A percentile compares a stretch with the other conserved stretches of the same genome.
Evolutionary conservation across 2,797 vertebrate species (phyloP).

Genomic region (Onychomys leucogaster): DNA sequence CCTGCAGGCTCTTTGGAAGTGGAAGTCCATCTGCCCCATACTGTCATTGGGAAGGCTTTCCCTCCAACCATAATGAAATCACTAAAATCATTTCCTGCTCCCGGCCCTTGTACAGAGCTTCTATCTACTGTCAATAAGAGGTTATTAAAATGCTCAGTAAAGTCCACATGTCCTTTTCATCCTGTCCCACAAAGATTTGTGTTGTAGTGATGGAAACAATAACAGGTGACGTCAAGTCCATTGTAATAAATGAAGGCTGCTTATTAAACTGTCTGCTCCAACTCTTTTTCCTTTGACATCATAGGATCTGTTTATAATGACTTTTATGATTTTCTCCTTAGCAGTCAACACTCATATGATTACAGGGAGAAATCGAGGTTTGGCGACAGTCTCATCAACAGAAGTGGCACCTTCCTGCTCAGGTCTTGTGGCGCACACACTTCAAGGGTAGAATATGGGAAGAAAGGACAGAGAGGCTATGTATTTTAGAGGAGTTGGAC

Average conservation of each 20-base stretch:
- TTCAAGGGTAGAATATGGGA: not conserved
- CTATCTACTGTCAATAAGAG: slow-evolving; percentile 95
- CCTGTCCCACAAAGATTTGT: slow-evolving; percentile 69
- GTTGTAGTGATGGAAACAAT: slow-evolving; percentile 78
- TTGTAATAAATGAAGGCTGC: slow-evolving; percentile 77
- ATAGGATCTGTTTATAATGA: slow-evolving; percentile 72
- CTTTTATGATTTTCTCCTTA: slow-evolving; percentile 53
- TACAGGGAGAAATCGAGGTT: slow-evolving; percentile 37
- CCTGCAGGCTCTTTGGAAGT: slow-evolving; percentile 80
- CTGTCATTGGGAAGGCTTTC: slow-evolving; percentile 85
- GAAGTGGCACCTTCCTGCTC: not conserved
- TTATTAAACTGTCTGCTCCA: slow-evolving; percentile 74
- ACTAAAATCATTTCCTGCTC: slow-evolving; percentile 93
- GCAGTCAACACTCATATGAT: slow-evolving; percentile 33
- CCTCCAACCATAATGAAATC: slow-evolving; percentile 91
- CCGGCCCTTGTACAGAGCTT: slow-evolving; percentile 82
- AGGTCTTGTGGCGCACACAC: not conserved
- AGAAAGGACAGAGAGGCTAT: not conserved
- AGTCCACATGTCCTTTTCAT: slow-evolving; percentile 77
- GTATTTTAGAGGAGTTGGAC: not conserved
- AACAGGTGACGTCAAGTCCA: slow-evolving; percentile 81
- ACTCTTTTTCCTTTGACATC: slow-evolving; percentile 79
- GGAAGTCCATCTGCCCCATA: slow-evolving; percentile 88
- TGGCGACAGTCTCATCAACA: not conserved
- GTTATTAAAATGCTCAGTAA: slow-evolving; percentile 91